Conservation (phyloP, 2,113 vertebrate genomes). For the Alligator sinensis region DNA sequence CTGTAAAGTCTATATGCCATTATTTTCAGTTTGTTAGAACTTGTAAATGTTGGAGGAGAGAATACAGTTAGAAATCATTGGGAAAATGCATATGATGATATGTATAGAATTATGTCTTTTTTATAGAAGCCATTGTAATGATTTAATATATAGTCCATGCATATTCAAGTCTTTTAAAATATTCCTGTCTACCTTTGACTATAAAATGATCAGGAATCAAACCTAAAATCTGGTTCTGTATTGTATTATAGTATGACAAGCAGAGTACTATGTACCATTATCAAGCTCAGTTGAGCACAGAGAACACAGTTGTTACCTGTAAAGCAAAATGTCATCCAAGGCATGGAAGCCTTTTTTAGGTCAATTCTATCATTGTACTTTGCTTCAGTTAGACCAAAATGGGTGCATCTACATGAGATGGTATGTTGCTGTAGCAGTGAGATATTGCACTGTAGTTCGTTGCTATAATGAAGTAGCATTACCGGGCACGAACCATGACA, state of each 20-base stretch:
- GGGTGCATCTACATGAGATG: too few species aligned
- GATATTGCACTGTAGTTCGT: too few species aligned
- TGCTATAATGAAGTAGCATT: too few species aligned
- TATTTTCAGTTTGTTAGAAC: slow-evolving; percentile 21
- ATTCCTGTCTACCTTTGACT: neutral
- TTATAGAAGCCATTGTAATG: neutral
- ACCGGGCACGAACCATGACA: too few species aligned
- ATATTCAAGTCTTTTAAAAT: neutral
- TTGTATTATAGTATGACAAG: neutral
- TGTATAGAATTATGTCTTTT: neutral
- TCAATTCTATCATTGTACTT: neutral
- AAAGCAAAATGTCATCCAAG: neutral
- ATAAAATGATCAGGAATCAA: slow-evolving; percentile 24
- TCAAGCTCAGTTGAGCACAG: neutral
- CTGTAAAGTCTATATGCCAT: slow-evolving; percentile 2
- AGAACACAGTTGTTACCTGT: neutral
- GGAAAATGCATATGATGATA: neutral
- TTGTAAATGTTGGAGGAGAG: neutral
- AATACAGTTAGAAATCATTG: neutral
- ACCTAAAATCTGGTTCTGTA: neutral
- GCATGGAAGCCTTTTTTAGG: neutral
- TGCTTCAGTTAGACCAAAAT: neutral
- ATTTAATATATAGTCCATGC: slow-evolving; percentile 11
- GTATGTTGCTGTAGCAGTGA: too few species aligned
- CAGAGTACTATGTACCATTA: neutral